Evolutionary conservation across 1,140 invertebrate species (phyloP).

Genomic region (Eurosta solidaginis): DNA sequence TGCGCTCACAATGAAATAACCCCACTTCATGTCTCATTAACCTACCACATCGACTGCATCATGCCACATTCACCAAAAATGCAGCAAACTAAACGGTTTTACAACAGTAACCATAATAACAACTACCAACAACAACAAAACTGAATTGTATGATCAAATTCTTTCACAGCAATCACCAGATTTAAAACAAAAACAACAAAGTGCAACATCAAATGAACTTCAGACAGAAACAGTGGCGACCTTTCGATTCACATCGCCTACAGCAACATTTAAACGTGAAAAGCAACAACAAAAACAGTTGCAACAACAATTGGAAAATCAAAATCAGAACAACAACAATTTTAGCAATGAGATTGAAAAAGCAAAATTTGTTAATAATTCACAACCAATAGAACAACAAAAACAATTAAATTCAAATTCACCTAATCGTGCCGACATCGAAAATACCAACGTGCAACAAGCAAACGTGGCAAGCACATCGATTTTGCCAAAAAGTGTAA

Average conservation of each 20-base stretch:
- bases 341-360: slow-evolving; percentile 10
- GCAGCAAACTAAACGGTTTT: slow-evolving; percentile 26
- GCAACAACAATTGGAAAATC: slow-evolving; percentile 25
- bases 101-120: background rate
- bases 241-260: slow-evolving; percentile 40
- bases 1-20: background rate
- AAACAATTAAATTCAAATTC: slow-evolving; percentile 14
- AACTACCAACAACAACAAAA: background rate
- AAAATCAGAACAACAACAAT: slow-evolving; percentile 12
- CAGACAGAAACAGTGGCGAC: background rate
- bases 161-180: slow-evolving; percentile 31
- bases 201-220: background rate
- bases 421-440: background rate
- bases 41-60: background rate
- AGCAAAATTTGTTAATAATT: background rate
- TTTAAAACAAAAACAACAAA: slow-evolving; percentile 28
- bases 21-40: background rate
- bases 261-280: slow-evolving; percentile 37
- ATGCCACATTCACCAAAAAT: background rate
- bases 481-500: background rate
- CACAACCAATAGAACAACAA: background rate
- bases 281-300: slow-evolving; percentile 29
- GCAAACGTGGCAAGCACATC: background rate
- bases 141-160: background rate
- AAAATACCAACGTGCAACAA: slow-evolving; percentile 1